A percentile compares a stretch with the other conserved stretches of the same genome.
These are phyloP conservation scores for Ctena decussata DNA, from an alignment of 2,888 invertebrate genomes.

Conservation along the genomic window DNA sequence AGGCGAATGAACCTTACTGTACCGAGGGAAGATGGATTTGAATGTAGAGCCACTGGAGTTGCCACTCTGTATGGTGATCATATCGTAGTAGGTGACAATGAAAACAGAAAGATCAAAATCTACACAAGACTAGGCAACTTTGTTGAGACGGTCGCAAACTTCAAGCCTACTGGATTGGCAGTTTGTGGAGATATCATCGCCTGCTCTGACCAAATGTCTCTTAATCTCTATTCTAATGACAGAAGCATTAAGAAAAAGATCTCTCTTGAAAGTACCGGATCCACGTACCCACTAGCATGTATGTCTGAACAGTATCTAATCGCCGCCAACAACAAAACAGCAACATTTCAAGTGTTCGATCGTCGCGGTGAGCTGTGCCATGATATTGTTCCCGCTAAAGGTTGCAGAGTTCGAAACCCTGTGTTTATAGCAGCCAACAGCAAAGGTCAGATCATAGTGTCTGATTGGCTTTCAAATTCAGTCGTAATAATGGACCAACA, in stretches of 20 bases:
- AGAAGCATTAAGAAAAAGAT: conserved; percentile 60
- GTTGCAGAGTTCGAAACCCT: conserved; percentile 56
- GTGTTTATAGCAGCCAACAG: conserved; percentile 59
- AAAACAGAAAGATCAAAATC: conserved; percentile 67
- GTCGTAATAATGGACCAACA: conserved; percentile 61
- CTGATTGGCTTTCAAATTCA: conserved; percentile 67
- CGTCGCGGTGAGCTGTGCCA: conserved; percentile 54
- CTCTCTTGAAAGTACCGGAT: conserved; percentile 62
- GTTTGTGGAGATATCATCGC: conserved; percentile 59
- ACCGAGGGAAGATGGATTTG: conserved; percentile 56
- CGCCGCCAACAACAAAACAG: conserved; percentile 56
- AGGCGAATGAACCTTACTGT: conserved; percentile 56
- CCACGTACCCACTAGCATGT: conserved; percentile 59
- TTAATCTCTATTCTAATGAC: conserved; percentile 59
- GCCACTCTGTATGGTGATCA: conserved; percentile 48
- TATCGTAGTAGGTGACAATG: conserved; percentile 63
- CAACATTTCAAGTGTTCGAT: conserved; percentile 60
- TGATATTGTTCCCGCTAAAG: conserved; percentile 48
- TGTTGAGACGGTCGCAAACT: conserved; percentile 52
- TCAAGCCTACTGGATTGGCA: conserved; percentile 59
- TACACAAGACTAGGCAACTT: conserved; percentile 57
- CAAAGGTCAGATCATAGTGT: conserved; percentile 65
- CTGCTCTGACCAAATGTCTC: conserved; percentile 61
- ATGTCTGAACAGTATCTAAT: conserved; percentile 54
- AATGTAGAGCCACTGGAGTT: conserved; percentile 64